Base-by-base conservation (phyloP, 1,140 invertebrate genomes). In the Drosophila pseudoobscura region DNA sequence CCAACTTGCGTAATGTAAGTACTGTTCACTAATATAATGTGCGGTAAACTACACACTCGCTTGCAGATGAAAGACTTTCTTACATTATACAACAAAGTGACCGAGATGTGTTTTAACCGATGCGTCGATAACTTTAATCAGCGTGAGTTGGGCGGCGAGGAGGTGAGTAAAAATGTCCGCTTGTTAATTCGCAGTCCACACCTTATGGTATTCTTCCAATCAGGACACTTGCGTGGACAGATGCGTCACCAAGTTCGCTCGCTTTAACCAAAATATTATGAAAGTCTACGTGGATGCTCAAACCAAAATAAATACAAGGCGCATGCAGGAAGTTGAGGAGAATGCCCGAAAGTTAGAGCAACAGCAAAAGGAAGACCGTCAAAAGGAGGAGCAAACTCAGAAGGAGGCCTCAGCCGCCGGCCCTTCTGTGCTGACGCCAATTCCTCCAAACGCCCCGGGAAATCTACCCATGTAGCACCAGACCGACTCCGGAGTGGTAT, bases 241-340 rank as follows among this genome's bases (percentile, higher is more conserved):
- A 88, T 98, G 97, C 89, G 94, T 97, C 80, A 96, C 97, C 89
- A 98, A 98, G 91, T 97, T 95, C 90, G 92, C 97, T 44, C 97
- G 97, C 91, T 95, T 96, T 91, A 97, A 96, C 89, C 96, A 97
- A 91, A 93, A 96, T 64, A 95, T 98, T 75, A 92, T 92, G 91
- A 87, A 72, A 39, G 75, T 80, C 1, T 92, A 91, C 26, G 91
- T 92, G 44, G 91, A 92, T 51, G 91, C 90, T 44, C 91, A 92
- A 53, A 78, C 88, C 24, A 87, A 65, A 11, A 76, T 87, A 6
- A 87, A 87, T 53, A 56, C 63, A 6, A 79, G 77, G 47, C 90
- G 91, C 17, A 64, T 90, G 58, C 65, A 82, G 29, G 91, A 92
- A 45, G 41, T 78, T 2, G 88, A 91, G 65, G 68, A 80, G 35